Percentiles rank a stretch among this genome's conserved stretches.
These are phyloP conservation scores for Silurus asotus DNA, from an alignment of 2,113 vertebrate genomes.

Conservation along the genomic window DNA sequence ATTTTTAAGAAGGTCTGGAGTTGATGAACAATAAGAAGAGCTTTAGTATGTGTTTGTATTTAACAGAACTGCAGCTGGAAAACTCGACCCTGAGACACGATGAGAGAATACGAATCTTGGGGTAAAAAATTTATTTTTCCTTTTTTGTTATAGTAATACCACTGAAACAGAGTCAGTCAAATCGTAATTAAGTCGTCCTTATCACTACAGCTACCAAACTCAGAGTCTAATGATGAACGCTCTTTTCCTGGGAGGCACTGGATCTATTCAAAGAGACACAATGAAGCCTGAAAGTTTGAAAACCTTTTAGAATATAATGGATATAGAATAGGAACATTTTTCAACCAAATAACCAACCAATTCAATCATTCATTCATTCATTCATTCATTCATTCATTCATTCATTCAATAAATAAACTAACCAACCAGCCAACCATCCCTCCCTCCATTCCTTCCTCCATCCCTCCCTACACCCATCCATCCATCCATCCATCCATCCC, in stretches of 20 bases:
- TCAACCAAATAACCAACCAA: no score
- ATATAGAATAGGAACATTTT: no score
- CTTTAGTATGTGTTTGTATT: background rate
- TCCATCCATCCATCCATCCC: no score
- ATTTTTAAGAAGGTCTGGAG: background rate
- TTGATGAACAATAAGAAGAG: background rate
- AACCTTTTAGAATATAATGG: no score
- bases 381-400: no score
- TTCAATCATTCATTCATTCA: no score
- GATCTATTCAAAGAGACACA: background rate
- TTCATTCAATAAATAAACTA: no score
- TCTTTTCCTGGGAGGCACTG: background rate
- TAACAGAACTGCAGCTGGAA: slow-evolving; percentile 10
- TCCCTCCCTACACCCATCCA: no score
- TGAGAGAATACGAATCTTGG: background rate
- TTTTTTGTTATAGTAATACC: background rate
- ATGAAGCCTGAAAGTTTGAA: no score
- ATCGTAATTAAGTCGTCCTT: background rate
- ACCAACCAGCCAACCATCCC: no score
- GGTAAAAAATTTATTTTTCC: background rate
- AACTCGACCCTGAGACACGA: background rate
- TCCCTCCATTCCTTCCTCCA: no score
- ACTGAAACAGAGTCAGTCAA: background rate
- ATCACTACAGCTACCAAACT: background rate
- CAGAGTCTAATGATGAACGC: background rate